phyloP scores from a whole-genome alignment of 2,797 vertebrate genomes.

The Gobio occitaniae region DNA sequence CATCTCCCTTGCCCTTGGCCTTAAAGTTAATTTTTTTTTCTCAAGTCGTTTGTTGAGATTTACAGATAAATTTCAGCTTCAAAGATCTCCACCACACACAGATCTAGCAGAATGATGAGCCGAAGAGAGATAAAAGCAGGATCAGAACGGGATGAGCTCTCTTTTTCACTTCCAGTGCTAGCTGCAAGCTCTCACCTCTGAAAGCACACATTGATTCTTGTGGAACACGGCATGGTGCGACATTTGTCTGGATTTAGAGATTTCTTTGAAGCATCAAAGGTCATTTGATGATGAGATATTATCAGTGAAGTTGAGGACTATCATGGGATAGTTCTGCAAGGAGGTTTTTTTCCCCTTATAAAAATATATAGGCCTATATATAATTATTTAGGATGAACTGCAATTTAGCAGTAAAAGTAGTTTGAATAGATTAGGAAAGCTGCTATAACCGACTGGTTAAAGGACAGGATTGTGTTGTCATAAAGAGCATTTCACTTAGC shows the following conservation, averaged over 20 bases:
- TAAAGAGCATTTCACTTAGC: constrained; percentile 13
- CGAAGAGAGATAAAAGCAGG: constrained; percentile 12
- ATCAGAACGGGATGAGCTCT: neutral
- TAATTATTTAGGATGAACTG: neutral
- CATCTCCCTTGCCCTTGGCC: neutral
- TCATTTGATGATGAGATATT: constrained; percentile 41
- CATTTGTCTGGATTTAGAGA: constrained; percentile 14
- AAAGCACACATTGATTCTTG: constrained; percentile 36
- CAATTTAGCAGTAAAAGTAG: neutral
- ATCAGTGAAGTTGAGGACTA: constrained; percentile 3
- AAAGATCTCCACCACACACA: neutral
- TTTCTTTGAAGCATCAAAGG: constrained; percentile 9
- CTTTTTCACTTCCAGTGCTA: neutral
- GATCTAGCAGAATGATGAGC: neutral
- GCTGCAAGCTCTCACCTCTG: constrained; percentile 26
- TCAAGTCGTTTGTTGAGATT: constrained; percentile 7
- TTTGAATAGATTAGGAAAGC: neutral
- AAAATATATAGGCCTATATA: neutral
- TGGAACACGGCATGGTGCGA: neutral
- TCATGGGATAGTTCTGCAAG: neutral
- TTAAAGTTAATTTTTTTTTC: neutral
- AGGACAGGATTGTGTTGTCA: neutral
- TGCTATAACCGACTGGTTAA: constrained; percentile 13
- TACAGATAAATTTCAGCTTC: constrained; percentile 9
- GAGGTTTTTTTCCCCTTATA: neutral